Evolutionary conservation across 1,140 invertebrate genomes (phyloP).

Genomic region (Drosophila ananassae): DNA sequence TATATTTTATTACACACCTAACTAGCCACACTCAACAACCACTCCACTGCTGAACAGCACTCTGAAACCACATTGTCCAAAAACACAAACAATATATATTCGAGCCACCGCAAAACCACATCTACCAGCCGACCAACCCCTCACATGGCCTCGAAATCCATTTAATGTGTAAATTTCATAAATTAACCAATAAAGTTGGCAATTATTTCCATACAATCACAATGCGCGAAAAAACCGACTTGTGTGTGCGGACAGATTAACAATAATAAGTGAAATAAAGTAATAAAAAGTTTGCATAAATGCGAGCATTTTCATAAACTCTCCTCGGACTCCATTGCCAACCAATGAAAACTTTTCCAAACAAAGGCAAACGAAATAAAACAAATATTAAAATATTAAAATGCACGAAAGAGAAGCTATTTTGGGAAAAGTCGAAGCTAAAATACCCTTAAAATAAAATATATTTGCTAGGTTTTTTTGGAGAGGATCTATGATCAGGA

Average conservation of each 20-base stretch:
- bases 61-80: constrained; percentile 36
- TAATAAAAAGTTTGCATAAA: constrained; percentile 49
- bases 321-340: constrained; percentile 30
- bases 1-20: constrained; percentile 17
- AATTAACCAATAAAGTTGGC: constrained; percentile 75
- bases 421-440: background rate
- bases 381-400: constrained; percentile 28
- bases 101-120: constrained; percentile 36
- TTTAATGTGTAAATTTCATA: constrained; percentile 76
- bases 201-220: constrained; percentile 68
- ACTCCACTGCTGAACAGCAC: constrained; percentile 27
- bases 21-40: constrained; percentile 34
- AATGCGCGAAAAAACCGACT: constrained; percentile 8
- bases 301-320: constrained; percentile 66
- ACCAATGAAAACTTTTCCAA: constrained; percentile 40
- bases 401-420: background rate
- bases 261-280: constrained; percentile 40
- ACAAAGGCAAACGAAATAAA: constrained; percentile 9
- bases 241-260: constrained; percentile 22
- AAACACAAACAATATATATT: constrained; percentile 40
- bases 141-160: constrained; percentile 16
- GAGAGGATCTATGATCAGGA: too few relatives aligned
- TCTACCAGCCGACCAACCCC: constrained; percentile 30
- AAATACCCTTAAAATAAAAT: background rate
- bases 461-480: too few relatives aligned